Base-by-base conservation (phyloP, 2,888 invertebrate species). In the Pandemis corylana region DNA sequence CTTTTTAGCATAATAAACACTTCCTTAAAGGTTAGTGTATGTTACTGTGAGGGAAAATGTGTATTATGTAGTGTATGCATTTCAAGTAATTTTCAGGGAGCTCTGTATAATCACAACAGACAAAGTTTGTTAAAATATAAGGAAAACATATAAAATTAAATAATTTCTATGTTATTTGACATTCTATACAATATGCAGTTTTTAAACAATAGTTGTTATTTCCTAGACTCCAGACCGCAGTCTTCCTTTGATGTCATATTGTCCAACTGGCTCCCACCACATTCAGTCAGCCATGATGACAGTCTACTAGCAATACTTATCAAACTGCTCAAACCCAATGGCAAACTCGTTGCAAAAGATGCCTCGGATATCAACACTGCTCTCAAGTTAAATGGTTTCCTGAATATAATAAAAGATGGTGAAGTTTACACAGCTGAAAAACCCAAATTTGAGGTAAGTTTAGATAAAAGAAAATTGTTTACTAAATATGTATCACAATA, bases 311-410 rank as follows among this genome's bases (percentile, higher is more conserved):
- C 95, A 36, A 93, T 96, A 78, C 87, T 95, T 20, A 85, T 97
- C 28, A 95, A 95, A 81, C 83, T 96, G 20, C 89, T 97, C 6
- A 96, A 96, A 84, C 96, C 96, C 0, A 95, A 92, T 76, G 97
- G 97, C 12, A 94, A 89, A 81, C 78, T 97, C 6, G 84, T 96
- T 69, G 78, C 96, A 36, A 92, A 93, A 76, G 95, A 96, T 80
- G 85, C 88, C 66, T 85, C 85, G 15, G 91, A 94, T 81, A 76
- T 95, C 56, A 85, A 88, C 20, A 94, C 95, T 56, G 86, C 92
- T 67, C 88, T 97, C 36, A 96, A 96, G 85, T 84, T 97, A 1
- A 95, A 95, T 81, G 97, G 97, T 7, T 97, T 96, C 82, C 84
- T 95, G 20, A 90, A 95, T 84, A 81, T 94, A n/a, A 80, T 77